Conservation (phyloP, 2,797 vertebrate species). For the Hoplostethus mediterraneus region DNA sequence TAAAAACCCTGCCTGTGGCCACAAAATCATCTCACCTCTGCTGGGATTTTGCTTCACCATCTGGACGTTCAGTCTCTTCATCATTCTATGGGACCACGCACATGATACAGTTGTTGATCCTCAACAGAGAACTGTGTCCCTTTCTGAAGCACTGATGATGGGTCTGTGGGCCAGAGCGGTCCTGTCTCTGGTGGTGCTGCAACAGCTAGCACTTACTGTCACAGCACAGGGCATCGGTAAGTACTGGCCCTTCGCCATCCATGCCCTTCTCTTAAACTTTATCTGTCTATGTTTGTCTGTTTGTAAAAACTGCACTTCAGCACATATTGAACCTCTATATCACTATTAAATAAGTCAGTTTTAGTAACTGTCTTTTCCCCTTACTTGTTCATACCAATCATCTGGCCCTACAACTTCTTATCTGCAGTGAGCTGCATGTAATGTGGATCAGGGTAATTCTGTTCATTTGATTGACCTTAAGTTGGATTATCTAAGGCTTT, state of each 20-base stretch:
- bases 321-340: neutral
- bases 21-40: slow-evolving; percentile 69
- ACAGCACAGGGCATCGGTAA: slow-evolving; percentile 90
- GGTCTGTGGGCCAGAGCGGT: slow-evolving; percentile 73
- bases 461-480: slow-evolving; percentile 8
- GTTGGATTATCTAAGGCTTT: neutral
- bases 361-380: neutral
- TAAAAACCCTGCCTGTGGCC: slow-evolving; percentile 71
- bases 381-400: slow-evolving; percentile 4
- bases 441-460: neutral
- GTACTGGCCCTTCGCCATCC: slow-evolving; percentile 54
- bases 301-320: neutral
- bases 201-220: slow-evolving; percentile 81
- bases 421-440: slow-evolving; percentile 13
- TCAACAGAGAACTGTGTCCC: slow-evolving; percentile 29
- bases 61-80: slow-evolving; percentile 34
- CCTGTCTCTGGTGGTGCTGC: slow-evolving; percentile 82
- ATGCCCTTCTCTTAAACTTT: slow-evolving; percentile 10
- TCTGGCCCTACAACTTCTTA: neutral
- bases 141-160: slow-evolving; percentile 65
- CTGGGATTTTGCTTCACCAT: slow-evolving; percentile 56
- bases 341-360: neutral
- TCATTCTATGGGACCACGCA: slow-evolving; percentile 13
- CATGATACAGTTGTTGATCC: slow-evolving; percentile 16
- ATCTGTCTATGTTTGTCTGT: neutral